Percentiles rank a stretch among this genome's conserved stretches.
These are phyloP conservation scores for Galaxea fascicularis DNA, from an alignment of 92 coral and sea anemone genomes.

Conservation along the genomic window DNA sequence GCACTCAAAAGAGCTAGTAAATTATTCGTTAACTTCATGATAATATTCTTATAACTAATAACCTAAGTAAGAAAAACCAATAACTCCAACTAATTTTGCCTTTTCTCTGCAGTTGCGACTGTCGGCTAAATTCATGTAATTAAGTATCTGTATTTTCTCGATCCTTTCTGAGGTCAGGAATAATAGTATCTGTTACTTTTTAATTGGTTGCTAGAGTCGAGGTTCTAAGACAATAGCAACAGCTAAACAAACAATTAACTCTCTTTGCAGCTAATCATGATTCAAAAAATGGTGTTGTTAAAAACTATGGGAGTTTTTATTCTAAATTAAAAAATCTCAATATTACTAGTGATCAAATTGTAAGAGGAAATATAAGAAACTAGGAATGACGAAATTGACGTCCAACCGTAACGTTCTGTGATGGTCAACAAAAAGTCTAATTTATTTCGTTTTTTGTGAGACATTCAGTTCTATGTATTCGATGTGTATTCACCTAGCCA, in stretches of 20 bases:
- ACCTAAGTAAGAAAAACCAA: not conserved
- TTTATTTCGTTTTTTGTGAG: not conserved
- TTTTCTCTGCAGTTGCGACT: not conserved
- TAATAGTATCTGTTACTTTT: conserved; percentile 11
- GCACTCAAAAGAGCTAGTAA: not conserved
- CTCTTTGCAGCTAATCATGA: not conserved
- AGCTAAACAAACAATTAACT: conserved; percentile 35
- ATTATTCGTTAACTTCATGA: conserved; percentile 11
- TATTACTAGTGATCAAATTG: no score
- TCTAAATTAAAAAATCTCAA: no score
- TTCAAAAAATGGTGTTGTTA: not conserved
- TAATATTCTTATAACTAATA: not conserved
- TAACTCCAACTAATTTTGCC: not conserved
- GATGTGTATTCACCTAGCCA: conserved; percentile 4
- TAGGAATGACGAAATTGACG: no score
- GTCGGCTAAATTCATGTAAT: not conserved
- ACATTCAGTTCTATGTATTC: not conserved
- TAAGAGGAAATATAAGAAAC: no score
- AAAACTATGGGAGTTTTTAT: no score
- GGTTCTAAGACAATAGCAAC: not conserved
- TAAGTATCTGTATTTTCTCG: not conserved
- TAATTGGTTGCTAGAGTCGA: conserved; percentile 9
- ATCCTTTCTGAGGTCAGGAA: not conserved
- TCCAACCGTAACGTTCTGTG: no score
- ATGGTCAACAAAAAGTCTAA: no score